A percentile compares a stretch with the other conserved stretches of the same genome.
phyloP scores from a whole-genome alignment of 2,113 vertebrate species.

The Ameiurus melas region DNA sequence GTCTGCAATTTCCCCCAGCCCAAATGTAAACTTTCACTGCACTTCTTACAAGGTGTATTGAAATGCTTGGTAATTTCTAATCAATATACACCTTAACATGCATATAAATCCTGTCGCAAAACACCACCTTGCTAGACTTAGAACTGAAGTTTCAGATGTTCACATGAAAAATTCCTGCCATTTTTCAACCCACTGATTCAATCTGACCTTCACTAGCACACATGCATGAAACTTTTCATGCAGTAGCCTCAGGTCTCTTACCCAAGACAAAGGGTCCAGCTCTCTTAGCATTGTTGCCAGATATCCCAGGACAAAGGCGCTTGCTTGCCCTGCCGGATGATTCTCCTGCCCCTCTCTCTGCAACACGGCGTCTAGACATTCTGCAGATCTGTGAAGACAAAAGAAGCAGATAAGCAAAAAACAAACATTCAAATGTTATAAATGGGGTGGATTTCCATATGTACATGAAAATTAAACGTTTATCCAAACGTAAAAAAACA shows the following conservation, averaged over 20 bases:
- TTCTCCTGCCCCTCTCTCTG: slow-evolving; percentile 93
- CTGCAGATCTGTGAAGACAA: slow-evolving; percentile 76
- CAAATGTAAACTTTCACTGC: slow-evolving; percentile 53
- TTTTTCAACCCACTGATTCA: neutral
- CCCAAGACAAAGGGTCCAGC: slow-evolving; percentile 96
- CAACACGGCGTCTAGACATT: slow-evolving; percentile 93
- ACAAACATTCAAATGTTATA: neutral
- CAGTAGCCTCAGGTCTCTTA: slow-evolving; percentile 61
- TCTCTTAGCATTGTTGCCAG: slow-evolving; percentile 93
- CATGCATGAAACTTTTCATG: neutral
- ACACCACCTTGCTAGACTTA: neutral
- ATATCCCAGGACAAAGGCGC: slow-evolving; percentile 88
- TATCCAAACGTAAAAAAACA: neutral
- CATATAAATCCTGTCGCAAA: neutral
- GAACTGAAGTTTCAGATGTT: neutral
- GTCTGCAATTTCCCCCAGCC: slow-evolving; percentile 54
- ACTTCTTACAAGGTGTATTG: slow-evolving; percentile 52
- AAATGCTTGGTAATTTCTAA: slow-evolving; percentile 52
- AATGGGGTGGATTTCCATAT: neutral
- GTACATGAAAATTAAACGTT: neutral
- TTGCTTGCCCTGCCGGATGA: slow-evolving; percentile 86
- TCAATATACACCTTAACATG: neutral
- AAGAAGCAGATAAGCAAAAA: neutral
- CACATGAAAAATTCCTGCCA: neutral
- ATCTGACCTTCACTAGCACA: neutral